Evolutionary conservation across 2,797 vertebrate genomes (phyloP).

Genomic region (Sorex maritimensis): DNA sequence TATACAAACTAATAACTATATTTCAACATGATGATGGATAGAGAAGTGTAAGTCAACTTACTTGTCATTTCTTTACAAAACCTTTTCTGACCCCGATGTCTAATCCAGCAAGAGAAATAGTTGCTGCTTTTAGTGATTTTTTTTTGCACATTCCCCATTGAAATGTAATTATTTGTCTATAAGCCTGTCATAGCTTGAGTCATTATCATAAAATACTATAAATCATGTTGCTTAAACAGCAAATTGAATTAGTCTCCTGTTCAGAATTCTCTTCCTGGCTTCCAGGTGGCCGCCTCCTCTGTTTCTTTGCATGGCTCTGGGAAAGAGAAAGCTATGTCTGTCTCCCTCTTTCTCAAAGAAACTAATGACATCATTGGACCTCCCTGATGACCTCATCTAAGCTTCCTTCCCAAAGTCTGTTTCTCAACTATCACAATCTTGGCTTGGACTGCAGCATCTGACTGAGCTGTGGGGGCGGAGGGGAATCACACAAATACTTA

Average conservation of each 20-base stretch:
- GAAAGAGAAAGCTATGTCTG: not conserved
- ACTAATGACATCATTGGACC: too few relatives aligned
- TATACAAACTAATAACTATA: conserved; percentile 5
- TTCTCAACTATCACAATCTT: not conserved
- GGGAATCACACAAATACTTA: not conserved
- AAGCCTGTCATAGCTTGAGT: not conserved
- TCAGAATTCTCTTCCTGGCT: not conserved
- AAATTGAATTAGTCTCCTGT: not conserved
- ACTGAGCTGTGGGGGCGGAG: not conserved
- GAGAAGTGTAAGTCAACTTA: not conserved
- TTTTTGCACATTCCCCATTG: conserved; percentile 4
- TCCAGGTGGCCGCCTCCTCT: not conserved
- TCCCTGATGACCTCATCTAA: not conserved
- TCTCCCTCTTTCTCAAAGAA: not conserved
- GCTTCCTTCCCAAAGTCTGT: not conserved
- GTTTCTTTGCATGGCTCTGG: not conserved
- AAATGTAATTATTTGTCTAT: conserved; percentile 30
- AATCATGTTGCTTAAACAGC: not conserved
- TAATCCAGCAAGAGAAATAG: conserved; percentile 31
- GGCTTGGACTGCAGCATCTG: not conserved
- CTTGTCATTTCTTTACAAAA: conserved; percentile 21
- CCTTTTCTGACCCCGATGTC: not conserved
- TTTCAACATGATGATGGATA: not conserved
- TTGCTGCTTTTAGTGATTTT: not conserved
- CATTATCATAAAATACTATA: not conserved